These are phyloP conservation scores for Hippocampus guttulatus DNA, from an alignment of 2,113 vertebrate genomes.

Conservation along the genomic window DNA sequence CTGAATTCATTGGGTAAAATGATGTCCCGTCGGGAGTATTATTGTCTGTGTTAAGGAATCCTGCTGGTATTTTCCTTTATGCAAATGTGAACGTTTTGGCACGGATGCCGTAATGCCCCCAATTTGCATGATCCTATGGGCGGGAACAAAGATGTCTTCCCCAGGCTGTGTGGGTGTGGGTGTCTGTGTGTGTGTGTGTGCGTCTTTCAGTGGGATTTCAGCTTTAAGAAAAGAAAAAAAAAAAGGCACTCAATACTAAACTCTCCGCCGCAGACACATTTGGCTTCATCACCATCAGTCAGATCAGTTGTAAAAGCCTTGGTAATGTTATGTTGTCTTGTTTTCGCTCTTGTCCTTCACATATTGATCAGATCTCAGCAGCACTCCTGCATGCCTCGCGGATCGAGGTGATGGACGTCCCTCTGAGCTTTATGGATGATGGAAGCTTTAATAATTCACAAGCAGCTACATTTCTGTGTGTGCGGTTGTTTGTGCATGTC, in stretches of 20 bases:
- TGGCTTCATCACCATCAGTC: conserved; percentile 13
- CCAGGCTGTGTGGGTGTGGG: conserved; percentile 29
- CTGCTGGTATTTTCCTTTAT: conserved; percentile 10
- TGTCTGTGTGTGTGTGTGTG: conserved; percentile 14
- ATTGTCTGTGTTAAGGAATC: conserved; percentile 2
- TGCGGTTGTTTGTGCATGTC: not conserved
- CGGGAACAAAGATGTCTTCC: conserved; percentile 26
- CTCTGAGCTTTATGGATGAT: conserved; percentile 17
- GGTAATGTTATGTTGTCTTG: conserved; percentile 4
- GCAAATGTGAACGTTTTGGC: conserved; percentile 23
- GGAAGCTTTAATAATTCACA: conserved; percentile 51
- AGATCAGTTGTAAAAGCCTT: not conserved
- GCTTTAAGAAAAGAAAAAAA: conserved; percentile 2
- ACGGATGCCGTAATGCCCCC: conserved; percentile 22
- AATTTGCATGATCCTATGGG: conserved; percentile 42
- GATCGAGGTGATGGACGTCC: conserved; percentile 26
- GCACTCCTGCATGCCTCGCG: conserved; percentile 42
- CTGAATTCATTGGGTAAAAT: not conserved
- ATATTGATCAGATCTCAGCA: conserved; percentile 46
- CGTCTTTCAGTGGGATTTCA: conserved; percentile 24
- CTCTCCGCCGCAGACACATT: conserved; percentile 14
- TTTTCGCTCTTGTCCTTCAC: conserved; percentile 7
- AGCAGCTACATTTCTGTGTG: not conserved
- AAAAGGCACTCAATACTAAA: conserved; percentile 11
- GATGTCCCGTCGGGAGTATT: not conserved